Evolutionary conservation across 1,140 invertebrate species (phyloP), one percentile per base, ranked within the genome.

Genomic region (Drosophila malerkotliana): DNA sequence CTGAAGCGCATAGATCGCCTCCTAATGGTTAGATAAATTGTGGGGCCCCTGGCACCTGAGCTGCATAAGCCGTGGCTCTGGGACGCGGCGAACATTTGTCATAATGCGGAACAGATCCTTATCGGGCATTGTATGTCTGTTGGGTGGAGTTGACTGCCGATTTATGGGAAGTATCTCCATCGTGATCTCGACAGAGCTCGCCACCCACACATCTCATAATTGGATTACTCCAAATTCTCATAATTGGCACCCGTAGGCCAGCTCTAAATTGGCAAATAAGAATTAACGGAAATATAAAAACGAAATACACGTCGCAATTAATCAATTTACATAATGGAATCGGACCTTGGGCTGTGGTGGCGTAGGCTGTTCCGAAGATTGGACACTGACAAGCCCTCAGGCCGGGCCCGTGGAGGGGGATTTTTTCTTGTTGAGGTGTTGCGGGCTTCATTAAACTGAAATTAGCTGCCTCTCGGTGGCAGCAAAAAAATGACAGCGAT

Each of bases 51-150:
- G 57, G 71, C 72, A 85, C 82, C 82, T 87, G 82, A 85, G 82
- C 47, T 87, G 82, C 82, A 85, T 82, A 53, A 75, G 37, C 18
- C 48, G 60, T 32, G 32, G 39, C n/a, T 15, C 41, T 24, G n/a
- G 3, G 6, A 14, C 28, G 9, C 71, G 76, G 47, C 54, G 53
- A 67, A 77, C 73, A 71, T 85, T 82, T 75, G 74, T 85, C 82
- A 87, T 82, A 87, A 85, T 87, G 82, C 82, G 82, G 82, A 85
- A 85, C 71, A 75, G 62, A 72, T 68, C 57, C 32, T 32, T 28
- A 69, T 69, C 66, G 14, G 3, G 18, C 32, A 49, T 49, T 57
- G 51, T 39, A 24, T 48, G 54, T 30, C 28, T 63, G 39, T 2
- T 48, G 62, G 26, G 9, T 54, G 32, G 28, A 39, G 41, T 39